phyloP scores from a whole-genome alignment of 2,888 invertebrate genomes.

The Diaprepes abbreviatus region DNA sequence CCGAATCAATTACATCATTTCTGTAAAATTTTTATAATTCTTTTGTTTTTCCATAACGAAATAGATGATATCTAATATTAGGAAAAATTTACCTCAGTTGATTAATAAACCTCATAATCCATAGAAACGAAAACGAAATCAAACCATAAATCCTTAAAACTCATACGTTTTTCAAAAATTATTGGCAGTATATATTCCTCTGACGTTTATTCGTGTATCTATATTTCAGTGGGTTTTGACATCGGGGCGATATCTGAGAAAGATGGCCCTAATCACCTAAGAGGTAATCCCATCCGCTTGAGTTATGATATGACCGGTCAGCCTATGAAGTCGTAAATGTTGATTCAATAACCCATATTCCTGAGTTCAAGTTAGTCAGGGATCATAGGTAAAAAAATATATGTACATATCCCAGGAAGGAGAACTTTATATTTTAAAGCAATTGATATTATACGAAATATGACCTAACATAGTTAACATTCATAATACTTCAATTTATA shows the following conservation, averaged over 20 bases:
- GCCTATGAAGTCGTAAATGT: slow-evolving; percentile 64
- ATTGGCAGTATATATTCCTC: slow-evolving; percentile 53
- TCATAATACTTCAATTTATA: too few species aligned
- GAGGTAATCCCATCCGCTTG: slow-evolving; percentile 66
- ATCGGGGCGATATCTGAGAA: slow-evolving; percentile 64
- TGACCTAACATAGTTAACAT: too few species aligned
- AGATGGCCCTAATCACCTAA: slow-evolving; percentile 68
- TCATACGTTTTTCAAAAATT: slow-evolving; percentile 50
- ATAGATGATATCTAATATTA: too few species aligned
- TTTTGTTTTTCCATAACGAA: too few species aligned
- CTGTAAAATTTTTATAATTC: too few species aligned
- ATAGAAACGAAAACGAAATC: slow-evolving; percentile 10
- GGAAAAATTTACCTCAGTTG: too few species aligned
- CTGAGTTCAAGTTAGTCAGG: slow-evolving; percentile 13
- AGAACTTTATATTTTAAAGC: too few species aligned
- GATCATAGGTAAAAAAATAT: slow-evolving; percentile 9
- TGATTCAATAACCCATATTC: slow-evolving; percentile 65
- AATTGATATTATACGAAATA: too few species aligned
- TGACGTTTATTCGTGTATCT: slow-evolving; percentile 54
- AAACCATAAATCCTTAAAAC: slow-evolving; percentile 43
- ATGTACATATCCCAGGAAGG: too few species aligned
- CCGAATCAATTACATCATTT: too few species aligned
- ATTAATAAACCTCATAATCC: background rate
- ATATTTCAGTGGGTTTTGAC: slow-evolving; percentile 60
- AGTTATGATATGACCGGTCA: slow-evolving; percentile 67